Base-by-base conservation (phyloP, 2,888 invertebrate species). In the Conus canariensis region DNA sequence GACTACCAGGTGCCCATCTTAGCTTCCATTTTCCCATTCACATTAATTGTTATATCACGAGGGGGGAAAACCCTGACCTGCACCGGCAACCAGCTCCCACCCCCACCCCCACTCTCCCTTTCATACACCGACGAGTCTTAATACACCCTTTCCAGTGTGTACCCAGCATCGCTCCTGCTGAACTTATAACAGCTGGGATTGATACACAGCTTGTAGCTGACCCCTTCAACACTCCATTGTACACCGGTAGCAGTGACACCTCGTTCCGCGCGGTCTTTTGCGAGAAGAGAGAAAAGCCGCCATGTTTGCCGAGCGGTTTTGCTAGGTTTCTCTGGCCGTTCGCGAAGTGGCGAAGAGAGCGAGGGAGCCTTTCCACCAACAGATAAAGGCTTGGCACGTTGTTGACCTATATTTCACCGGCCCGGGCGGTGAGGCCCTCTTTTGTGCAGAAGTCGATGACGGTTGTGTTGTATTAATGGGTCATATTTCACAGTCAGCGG, bases 391-490 rank as follows among this genome's bases (percentile, higher is more conserved):
- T 80, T 80, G 77, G 77, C 77, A 80, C 30, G 30, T 30, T 80
- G 77, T 80, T 80, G 77, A 80, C 77, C 77, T 30, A 80, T 10
- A 80, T 80, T 12, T 80, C 77, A 80, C 77, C 30, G 77, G 12
- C 22, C 9, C 25, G 45, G 45, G 45, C 45, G 45, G 45, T 4
- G 45, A 45, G 45, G 45, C 45, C 4, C 9, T 80, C 77, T 10
- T 30, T 80, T 80, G 14, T 30, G 30, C 30, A 80, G 77, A 30
- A 30, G 30, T 80, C 10, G 12, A 22, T 70, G 70, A 22, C 77
- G 10, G 25, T 6, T 80, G 25, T 77, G 77, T 3, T 14, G 10
- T 80, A 30, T 8, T 12, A 30, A 30, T 80, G 77, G 25, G 30
- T 80, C 77, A 30, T 30, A 30, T 80, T 30, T 30, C 77, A 30